These are phyloP conservation scores for Patiria miniata DNA, from an alignment of 35 echinoderm and acorn worm genomes.

Conservation along the genomic window DNA sequence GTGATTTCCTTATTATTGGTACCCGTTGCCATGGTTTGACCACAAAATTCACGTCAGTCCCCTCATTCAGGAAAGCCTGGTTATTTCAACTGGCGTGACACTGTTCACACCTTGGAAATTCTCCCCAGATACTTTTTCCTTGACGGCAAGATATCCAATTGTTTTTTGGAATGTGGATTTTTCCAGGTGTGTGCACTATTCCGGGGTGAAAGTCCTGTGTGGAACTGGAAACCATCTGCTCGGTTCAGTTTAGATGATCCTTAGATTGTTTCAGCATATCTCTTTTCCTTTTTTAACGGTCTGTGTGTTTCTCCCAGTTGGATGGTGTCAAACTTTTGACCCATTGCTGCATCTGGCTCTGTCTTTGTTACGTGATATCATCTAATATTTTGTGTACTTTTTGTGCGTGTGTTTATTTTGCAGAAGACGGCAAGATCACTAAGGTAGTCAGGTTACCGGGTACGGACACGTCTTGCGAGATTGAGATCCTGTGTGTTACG, in stretches of 20 bases:
- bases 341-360: background rate
- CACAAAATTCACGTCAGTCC: too few relatives aligned
- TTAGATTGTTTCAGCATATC: background rate
- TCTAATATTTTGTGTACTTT: background rate
- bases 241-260: background rate
- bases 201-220: too few relatives aligned
- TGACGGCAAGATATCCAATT: too few relatives aligned
- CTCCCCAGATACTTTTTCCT: too few relatives aligned
- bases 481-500: slow-evolving; percentile 84
- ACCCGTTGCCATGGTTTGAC: too few relatives aligned
- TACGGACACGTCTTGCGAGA: slow-evolving; percentile 58
- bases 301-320: background rate
- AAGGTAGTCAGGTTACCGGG: slow-evolving; percentile 79
- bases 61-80: too few relatives aligned
- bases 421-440: slow-evolving; percentile 85
- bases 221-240: background rate
- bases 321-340: background rate
- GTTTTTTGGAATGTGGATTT: too few relatives aligned
- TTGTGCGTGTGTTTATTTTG: background rate
- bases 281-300: background rate
- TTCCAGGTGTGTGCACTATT: too few relatives aligned
- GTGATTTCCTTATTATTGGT: too few relatives aligned
- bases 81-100: too few relatives aligned
- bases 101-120: too few relatives aligned
- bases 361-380: background rate